Percentiles rank a stretch among this genome's conserved stretches.
Conservation (phyloP, 2,113 vertebrate genomes). For the Tetraodon nigroviridis region DNA sequence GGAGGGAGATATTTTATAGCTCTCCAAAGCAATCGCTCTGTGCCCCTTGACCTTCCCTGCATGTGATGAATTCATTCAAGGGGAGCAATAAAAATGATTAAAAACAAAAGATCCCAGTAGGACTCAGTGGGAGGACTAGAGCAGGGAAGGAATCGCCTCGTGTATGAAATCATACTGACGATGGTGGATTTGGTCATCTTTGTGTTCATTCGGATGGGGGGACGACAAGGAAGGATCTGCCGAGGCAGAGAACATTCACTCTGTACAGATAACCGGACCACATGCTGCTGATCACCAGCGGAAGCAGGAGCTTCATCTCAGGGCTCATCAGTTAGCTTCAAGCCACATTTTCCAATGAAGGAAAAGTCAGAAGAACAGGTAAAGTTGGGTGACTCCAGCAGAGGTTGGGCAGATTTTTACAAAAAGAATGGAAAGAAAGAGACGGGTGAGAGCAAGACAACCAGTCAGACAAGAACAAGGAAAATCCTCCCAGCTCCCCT, state of each 20-base stretch:
- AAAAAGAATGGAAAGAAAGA: background rate
- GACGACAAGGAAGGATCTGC: background rate
- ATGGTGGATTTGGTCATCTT: background rate
- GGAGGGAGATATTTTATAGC: conserved; percentile 30
- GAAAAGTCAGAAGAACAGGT: conserved; percentile 5
- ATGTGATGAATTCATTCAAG: conserved; percentile 23
- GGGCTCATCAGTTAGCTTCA: background rate
- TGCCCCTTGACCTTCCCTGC: background rate
- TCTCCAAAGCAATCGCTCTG: conserved; percentile 8
- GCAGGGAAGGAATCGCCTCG: background rate
- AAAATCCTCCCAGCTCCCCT: background rate
- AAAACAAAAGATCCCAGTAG: conserved; percentile 15
- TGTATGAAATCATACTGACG: conserved; percentile 5
- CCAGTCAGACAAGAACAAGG: background rate
- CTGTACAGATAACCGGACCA: background rate
- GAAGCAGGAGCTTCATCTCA: conserved; percentile 10
- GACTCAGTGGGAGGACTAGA: conserved; percentile 1
- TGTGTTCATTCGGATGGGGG: background rate
- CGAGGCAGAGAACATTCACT: background rate
- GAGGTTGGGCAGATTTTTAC: background rate
- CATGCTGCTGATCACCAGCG: conserved; percentile 22
- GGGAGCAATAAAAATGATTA: conserved; percentile 19
- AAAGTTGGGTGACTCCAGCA: background rate
- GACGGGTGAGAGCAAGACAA: no score
- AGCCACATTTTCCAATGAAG: background rate